Percentiles rank a stretch among this genome's conserved stretches.
phyloP scores from a whole-genome alignment of 2,113 vertebrate species.

The Tetraodon nigroviridis region DNA sequence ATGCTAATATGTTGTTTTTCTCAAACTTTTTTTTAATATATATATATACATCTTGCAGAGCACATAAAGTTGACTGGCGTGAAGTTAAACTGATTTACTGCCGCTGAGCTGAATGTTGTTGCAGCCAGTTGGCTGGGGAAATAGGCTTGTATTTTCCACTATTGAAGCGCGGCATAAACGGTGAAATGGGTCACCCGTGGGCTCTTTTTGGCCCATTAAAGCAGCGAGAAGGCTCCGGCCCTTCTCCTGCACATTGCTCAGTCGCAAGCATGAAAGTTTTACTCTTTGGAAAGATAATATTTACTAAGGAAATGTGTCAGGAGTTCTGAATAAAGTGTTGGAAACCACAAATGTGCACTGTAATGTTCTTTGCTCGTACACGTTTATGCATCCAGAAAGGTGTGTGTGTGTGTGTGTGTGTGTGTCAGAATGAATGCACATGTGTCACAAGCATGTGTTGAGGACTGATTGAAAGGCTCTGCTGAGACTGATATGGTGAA shows the following conservation, averaged over 20 bases:
- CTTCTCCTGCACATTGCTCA: slow-evolving; percentile 28
- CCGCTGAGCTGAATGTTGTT: slow-evolving; percentile 47
- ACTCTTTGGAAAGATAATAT: slow-evolving; percentile 58
- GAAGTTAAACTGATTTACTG: slow-evolving; percentile 60
- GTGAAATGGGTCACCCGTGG: slow-evolving; percentile 54
- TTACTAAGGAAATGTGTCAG: slow-evolving; percentile 46
- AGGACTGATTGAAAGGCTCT: slow-evolving; percentile 23
- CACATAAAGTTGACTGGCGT: slow-evolving; percentile 6
- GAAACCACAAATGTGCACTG: slow-evolving; percentile 16
- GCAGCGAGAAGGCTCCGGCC: slow-evolving; percentile 15
- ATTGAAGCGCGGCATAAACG: slow-evolving; percentile 51
- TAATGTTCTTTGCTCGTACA: slow-evolving; percentile 6
- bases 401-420: slow-evolving; percentile 15
- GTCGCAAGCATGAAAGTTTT: slow-evolving; percentile 29
- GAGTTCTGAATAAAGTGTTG: slow-evolving; percentile 33
- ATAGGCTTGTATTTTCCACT: slow-evolving; percentile 59
- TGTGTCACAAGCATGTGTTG: slow-evolving; percentile 41
- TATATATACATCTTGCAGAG: background rate
- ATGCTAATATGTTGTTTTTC: slow-evolving; percentile 21
- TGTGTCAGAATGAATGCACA: too few relatives aligned
- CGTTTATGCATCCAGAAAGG: background rate
- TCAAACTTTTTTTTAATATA: background rate
- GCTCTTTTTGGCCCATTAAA: slow-evolving; percentile 44
- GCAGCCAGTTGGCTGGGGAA: slow-evolving; percentile 48
- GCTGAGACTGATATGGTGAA: slow-evolving; percentile 43